Evolutionary conservation across 30 jellyfish, hydroid and myxozoan genomes (phyloP), one percentile per base, ranked within the genome.

Genomic region (Hydractinia symbiolongicarpus): DNA sequence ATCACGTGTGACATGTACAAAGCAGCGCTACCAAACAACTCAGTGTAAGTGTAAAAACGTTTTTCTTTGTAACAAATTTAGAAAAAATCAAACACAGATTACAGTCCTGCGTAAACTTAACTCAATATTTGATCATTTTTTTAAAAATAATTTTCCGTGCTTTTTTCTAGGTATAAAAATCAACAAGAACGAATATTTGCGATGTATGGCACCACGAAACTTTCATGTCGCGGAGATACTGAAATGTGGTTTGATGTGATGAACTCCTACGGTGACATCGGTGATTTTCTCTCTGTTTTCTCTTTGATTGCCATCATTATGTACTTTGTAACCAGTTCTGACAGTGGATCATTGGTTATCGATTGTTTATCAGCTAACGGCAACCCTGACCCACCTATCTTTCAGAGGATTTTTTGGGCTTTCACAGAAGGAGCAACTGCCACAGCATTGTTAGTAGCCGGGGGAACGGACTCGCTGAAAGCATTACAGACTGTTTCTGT

Each of bases 351-450:
- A 13, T 83, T 90, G 49, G 95, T 90, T 61, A 90, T 90, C 69
- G 97, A 90, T 62, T 90, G 97, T 64, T 76, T 90, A 60, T 85
- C 97, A 4, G 97, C 97, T 1, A 90, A 90, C 71, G 97, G 97
- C n/a, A 86, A 90, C 40, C 95, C 95, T 15, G 97, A 90, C 15
- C 97, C 97, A 9, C 97, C 97, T 17, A 66, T 86, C 19, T 16
- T 85, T 66, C 97, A 90, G 81, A 91, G 97, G 81, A 84, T 90
- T 51, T 90, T 90, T 84, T 90, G 97, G 97, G 95, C 97, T 9
- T 58, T 90, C 44, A 90, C 97, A 21, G 97, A 90, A 77, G 97
- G 97, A n/a, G 97, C 97, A 4, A 79, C 94, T 44, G 97, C 97
- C 3, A 90, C 97, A 19, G 97, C 94, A 9, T 51, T 90, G 86